Evolutionary conservation across 37 sponge, comb jelly and placozoan species (phyloP).

Genomic region (Petrosia ficiformis): DNA sequence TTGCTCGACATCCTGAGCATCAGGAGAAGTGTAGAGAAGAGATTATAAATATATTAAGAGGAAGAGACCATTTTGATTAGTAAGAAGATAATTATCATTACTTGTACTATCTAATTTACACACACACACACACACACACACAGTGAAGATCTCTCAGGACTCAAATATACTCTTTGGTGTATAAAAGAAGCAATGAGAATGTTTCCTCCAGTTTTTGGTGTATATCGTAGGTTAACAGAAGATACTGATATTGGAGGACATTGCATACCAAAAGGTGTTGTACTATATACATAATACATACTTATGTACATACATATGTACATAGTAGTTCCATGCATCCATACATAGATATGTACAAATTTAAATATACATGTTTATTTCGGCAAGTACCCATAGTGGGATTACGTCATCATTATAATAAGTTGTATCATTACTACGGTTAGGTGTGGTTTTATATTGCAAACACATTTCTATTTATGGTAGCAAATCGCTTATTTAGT

Average conservation of each 20-base stretch:
- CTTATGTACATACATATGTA: no score
- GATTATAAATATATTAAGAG: conserved; percentile 43
- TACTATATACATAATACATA: background rate
- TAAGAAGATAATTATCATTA: background rate
- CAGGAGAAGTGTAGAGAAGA: conserved; percentile 78
- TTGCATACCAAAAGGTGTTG: conserved; percentile 49
- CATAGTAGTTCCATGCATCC: no score
- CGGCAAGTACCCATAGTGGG: no score
- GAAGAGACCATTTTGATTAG: conserved; percentile 34
- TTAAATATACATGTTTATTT: no score
- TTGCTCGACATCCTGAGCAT: conserved; percentile 63
- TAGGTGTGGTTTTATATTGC: no score
- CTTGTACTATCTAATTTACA: no score
- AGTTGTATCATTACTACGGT: no score
- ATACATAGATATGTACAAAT: no score
- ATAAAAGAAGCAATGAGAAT: conserved; percentile 79
- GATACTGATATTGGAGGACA: conserved; percentile 45
- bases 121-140: no score
- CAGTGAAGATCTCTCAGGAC: conserved; percentile 40
- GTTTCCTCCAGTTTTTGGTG: conserved; percentile 54
- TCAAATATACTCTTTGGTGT: conserved; percentile 57
- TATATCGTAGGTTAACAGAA: conserved; percentile 26
- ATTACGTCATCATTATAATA: no score
- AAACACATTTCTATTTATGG: no score
- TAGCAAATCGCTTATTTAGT: no score